Percentiles rank a stretch among this genome's conserved stretches.
phyloP scores from a whole-genome alignment of 35 echinoderm and acorn worm species.

The Apostichopus japonicus region DNA sequence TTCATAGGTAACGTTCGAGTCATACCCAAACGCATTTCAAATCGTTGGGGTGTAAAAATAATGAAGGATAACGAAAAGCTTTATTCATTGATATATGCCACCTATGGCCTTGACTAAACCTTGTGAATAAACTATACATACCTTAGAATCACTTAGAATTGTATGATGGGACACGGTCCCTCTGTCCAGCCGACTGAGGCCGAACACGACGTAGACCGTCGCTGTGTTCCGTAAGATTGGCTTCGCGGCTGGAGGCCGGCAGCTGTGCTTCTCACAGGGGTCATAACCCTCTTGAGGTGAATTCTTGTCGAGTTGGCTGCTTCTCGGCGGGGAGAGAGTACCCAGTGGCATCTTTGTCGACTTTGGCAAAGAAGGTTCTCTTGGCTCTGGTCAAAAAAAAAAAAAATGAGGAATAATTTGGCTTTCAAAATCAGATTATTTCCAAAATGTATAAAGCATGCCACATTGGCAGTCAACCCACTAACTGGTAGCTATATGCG shows the following conservation, averaged over 20 bases:
- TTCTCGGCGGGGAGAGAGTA: neutral
- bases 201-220: slow-evolving; percentile 84
- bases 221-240: slow-evolving; percentile 77
- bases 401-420: too few relatives aligned
- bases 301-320: neutral
- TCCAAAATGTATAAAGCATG: too few relatives aligned
- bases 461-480: too few relatives aligned
- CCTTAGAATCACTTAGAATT: slow-evolving; percentile 73
- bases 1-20: too few relatives aligned
- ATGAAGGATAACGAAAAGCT: too few relatives aligned
- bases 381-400: too few relatives aligned
- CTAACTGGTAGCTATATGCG: too few relatives aligned
- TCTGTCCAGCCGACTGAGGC: slow-evolving; percentile 55
- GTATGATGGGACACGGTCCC: slow-evolving; percentile 53
- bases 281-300: slow-evolving; percentile 53
- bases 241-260: slow-evolving; percentile 53
- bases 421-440: too few relatives aligned
- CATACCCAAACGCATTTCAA: too few relatives aligned
- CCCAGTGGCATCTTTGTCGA: too few relatives aligned
- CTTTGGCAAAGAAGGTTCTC: too few relatives aligned
- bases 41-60: too few relatives aligned
- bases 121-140: neutral
- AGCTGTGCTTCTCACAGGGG: slow-evolving; percentile 62
- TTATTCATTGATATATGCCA: neutral
- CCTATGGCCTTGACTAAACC: neutral